Conservation (phyloP, 1,140 invertebrate species). For the Brachionus rotundiformis region DNA sequence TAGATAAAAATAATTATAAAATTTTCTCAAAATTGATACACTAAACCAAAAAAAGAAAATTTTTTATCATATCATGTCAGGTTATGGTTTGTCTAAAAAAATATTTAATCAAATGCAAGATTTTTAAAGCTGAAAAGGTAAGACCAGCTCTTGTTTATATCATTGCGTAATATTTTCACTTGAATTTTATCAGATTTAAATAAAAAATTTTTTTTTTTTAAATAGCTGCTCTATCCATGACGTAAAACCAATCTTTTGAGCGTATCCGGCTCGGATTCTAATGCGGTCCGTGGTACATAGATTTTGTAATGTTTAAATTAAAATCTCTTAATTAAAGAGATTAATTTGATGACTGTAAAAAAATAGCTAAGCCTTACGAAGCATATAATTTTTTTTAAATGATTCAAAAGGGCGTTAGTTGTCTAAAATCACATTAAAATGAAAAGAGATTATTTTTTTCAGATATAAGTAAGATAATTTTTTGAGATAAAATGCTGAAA, state of each 20-base stretch:
- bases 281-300: neutral
- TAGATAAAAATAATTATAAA: too few species aligned
- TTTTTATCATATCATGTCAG: neutral
- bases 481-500: neutral
- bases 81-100: neutral
- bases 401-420: neutral
- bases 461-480: neutral
- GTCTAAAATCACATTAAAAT: constrained; percentile 5
- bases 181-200: too few species aligned
- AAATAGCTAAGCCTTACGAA: neutral
- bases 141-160: neutral
- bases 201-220: too few species aligned
- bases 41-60: too few species aligned
- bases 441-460: too few species aligned
- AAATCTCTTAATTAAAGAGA: neutral
- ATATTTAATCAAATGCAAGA: neutral
- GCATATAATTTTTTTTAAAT: neutral
- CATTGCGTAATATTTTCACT: neutral
- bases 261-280: neutral
- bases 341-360: neutral
- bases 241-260: neutral
- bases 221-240: neutral
- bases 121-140: neutral
- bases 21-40: too few species aligned
- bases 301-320: neutral